Conservation (phyloP, 2,888 invertebrate species). For the Drosophila rellima region DNA sequence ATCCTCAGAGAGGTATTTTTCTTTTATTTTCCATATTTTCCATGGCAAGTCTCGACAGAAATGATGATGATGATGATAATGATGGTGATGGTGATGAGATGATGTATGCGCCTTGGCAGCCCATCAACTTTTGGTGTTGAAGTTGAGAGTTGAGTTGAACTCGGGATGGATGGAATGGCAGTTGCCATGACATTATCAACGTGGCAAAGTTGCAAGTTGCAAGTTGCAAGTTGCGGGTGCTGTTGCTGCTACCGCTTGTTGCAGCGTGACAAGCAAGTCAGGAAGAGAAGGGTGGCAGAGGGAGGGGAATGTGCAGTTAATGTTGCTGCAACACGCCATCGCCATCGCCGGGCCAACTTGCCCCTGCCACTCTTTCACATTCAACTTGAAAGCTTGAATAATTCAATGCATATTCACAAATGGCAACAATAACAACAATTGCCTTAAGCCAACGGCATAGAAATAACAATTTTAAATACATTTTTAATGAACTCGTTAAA, state of each 20-base stretch:
- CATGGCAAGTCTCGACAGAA: conserved; percentile 61
- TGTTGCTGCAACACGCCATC: conserved; percentile 49
- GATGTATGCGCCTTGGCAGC: conserved; percentile 78
- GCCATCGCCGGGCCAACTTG: neutral
- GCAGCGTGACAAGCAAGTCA: conserved; percentile 37
- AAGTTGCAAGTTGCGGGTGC: conserved; percentile 35
- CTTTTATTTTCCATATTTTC: conserved; percentile 19
- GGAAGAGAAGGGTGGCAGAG: neutral
- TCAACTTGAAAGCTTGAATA: conserved; percentile 48
- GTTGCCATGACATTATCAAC: conserved; percentile 73
- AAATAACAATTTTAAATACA: conserved; percentile 71
- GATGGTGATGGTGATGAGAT: conserved; percentile 82
- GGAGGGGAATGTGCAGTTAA: conserved; percentile 43
- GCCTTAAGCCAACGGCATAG: conserved; percentile 41
- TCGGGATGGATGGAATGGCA: too few relatives aligned
- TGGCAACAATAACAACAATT: conserved; percentile 68
- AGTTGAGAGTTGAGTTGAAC: conserved; percentile 13
- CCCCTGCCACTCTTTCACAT: neutral
- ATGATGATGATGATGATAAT: conserved; percentile 62
- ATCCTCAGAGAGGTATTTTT: conserved; percentile 49
- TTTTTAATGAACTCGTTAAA: conserved; percentile 73
- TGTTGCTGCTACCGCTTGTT: conserved; percentile 17
- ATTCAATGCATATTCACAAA: conserved; percentile 67
- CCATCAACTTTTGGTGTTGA: conserved; percentile 50
- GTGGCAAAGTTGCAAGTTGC: conserved; percentile 51